A percentile compares a stretch with the other conserved stretches of the same genome.
Evolutionary conservation across 2,888 invertebrate genomes (phyloP).

Genomic region (Drosophila nr. perissopoda): DNA sequence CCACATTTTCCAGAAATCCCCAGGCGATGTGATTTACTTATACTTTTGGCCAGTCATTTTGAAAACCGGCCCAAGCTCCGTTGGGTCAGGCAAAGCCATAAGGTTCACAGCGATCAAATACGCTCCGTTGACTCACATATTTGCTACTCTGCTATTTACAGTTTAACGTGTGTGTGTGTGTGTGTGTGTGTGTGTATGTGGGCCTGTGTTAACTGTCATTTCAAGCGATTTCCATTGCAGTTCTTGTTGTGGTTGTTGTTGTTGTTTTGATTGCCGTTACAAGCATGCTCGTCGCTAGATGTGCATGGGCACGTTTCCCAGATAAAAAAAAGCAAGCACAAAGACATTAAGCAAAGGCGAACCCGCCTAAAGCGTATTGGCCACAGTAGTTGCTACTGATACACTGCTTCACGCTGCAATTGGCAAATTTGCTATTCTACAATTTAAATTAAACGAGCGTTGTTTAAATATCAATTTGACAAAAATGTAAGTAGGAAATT

Average conservation of each 20-base stretch:
- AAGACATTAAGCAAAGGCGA: slow-evolving; percentile 13
- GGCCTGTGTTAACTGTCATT: slow-evolving; percentile 18
- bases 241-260: slow-evolving; percentile 22
- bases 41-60: slow-evolving; percentile 41
- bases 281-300: slow-evolving; percentile 17
- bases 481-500: background rate
- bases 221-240: slow-evolving; percentile 21
- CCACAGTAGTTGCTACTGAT: slow-evolving; percentile 11
- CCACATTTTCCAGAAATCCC: slow-evolving; percentile 9
- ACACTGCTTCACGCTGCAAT: slow-evolving; percentile 13
- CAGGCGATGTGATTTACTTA: slow-evolving; percentile 27
- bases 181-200: background rate
- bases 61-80: slow-evolving; percentile 19
- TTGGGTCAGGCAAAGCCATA: slow-evolving; percentile 35
- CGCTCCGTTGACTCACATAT: slow-evolving; percentile 11
- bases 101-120: slow-evolving; percentile 34
- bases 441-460: background rate
- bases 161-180: background rate
- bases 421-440: background rate
- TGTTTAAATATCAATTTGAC: background rate
- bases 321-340: slow-evolving; percentile 23
- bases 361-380: background rate
- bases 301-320: slow-evolving; percentile 49
- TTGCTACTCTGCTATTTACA: background rate
- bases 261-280: slow-evolving; percentile 16